A percentile compares a stretch with the other conserved stretches of the same genome.
phyloP scores from a whole-genome alignment of 92 coral and sea anemone species.

The Palythoa caribaeorum region DNA sequence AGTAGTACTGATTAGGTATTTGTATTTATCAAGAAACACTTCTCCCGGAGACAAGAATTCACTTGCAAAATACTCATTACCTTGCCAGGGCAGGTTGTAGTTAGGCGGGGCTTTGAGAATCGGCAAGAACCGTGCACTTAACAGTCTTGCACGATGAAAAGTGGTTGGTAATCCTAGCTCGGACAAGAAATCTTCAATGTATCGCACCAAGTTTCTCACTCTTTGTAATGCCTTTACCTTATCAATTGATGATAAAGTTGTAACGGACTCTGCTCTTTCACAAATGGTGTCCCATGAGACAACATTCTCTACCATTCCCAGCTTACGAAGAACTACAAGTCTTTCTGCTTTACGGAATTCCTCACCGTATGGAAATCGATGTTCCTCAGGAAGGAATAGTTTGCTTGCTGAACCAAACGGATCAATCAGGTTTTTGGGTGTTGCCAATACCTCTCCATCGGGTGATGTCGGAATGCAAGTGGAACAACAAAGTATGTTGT shows the following conservation, averaged over 20 bases:
- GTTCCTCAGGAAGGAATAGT: constrained; percentile 81
- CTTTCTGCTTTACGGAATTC: constrained; percentile 72
- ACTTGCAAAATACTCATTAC: constrained; percentile 54
- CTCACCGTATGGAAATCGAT: constrained; percentile 88
- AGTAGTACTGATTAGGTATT: constrained; percentile 79
- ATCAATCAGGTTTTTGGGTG: constrained; percentile 78
- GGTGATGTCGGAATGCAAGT: constrained; percentile 87
- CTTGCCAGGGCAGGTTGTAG: constrained; percentile 91
- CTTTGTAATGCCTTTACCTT: constrained; percentile 69
- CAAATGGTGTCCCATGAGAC: constrained; percentile 90
- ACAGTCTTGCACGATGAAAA: constrained; percentile 64
- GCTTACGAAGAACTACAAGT: constrained; percentile 80
- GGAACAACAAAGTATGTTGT: constrained; percentile 53
- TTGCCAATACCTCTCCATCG: constrained; percentile 70
- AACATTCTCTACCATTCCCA: constrained; percentile 88
- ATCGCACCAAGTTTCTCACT: constrained; percentile 72
- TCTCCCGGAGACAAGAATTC: constrained; percentile 71
- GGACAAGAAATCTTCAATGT: constrained; percentile 69
- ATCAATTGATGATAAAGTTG: constrained; percentile 62
- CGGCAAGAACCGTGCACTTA: constrained; percentile 80
- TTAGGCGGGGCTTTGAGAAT: constrained; percentile 71
- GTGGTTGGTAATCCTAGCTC: constrained; percentile 66
- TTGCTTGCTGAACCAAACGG: constrained; percentile 83
- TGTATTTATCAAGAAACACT: constrained; percentile 66
- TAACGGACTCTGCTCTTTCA: constrained; percentile 83